phyloP scores from a whole-genome alignment of 2,888 invertebrate genomes.

The Buathra laborator region DNA sequence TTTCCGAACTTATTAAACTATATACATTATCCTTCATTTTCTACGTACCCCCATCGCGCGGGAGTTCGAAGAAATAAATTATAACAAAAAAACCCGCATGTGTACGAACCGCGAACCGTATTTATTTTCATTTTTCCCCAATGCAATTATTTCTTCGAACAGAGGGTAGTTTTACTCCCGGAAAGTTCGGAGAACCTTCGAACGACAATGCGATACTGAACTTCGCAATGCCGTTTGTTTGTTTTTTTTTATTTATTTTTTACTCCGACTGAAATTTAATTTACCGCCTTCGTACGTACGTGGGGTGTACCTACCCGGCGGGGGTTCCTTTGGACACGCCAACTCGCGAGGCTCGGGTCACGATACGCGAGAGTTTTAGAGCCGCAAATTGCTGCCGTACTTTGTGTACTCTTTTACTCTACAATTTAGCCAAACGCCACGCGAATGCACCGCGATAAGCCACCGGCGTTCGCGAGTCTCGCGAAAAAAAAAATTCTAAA shows the following conservation, averaged over 20 bases:
- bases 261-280: conserved; percentile 57
- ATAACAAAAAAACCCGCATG: background rate
- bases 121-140: background rate
- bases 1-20: background rate
- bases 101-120: background rate
- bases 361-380: conserved; percentile 44
- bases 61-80: background rate
- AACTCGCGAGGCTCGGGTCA: conserved; percentile 38
- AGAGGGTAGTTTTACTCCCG: background rate
- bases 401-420: background rate
- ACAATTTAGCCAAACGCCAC: conserved; percentile 9
- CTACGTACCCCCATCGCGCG: background rate
- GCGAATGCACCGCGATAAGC: conserved; percentile 38
- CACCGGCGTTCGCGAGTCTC: background rate
- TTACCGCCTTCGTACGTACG: conserved; percentile 24
- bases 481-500: conserved; percentile 3
- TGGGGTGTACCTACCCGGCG: background rate
- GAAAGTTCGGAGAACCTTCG: conserved; percentile 11
- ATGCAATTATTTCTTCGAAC: conserved; percentile 32
- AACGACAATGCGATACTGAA: background rate
- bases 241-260: conserved; percentile 19
- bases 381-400: conserved; percentile 42
- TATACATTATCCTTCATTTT: background rate
- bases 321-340: conserved; percentile 49
- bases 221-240: background rate